Evolutionary conservation across 2,113 vertebrate genomes (phyloP).

Genomic region (Struthidea cinerea): DNA sequence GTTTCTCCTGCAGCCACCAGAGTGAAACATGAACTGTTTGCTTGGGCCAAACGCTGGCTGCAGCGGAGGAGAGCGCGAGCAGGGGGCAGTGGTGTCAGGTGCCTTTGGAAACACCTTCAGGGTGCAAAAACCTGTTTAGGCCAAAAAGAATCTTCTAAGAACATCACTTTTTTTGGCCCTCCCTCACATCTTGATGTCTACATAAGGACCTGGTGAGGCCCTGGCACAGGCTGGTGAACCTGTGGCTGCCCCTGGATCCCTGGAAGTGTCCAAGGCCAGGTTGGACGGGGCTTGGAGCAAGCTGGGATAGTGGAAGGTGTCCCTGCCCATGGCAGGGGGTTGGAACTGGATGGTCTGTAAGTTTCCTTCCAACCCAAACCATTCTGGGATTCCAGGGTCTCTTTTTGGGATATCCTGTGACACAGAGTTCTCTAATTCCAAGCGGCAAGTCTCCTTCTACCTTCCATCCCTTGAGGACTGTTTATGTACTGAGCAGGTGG

Average conservation of each 20-base stretch:
- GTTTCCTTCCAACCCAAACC: background rate
- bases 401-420: background rate
- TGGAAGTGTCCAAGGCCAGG: background rate
- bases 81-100: background rate
- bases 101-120: background rate
- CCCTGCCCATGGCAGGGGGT: background rate
- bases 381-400: background rate
- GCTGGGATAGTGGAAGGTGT: background rate
- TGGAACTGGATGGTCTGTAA: background rate
- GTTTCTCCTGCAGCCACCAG: background rate
- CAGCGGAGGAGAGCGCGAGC: accelerated
- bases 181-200: background rate
- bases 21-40: background rate
- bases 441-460: background rate
- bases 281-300: accelerated
- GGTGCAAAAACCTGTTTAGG: background rate
- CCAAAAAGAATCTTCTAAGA: background rate
- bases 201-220: background rate
- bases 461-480: background rate
- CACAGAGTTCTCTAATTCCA: background rate
- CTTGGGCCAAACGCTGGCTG: accelerated
- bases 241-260: background rate
- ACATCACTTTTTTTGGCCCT: background rate
- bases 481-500: background rate
- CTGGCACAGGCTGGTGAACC: background rate